Evolutionary conservation across 2,113 vertebrate genomes (phyloP), one percentile per base, ranked within the genome.

Genomic region (Vimba vimba): DNA sequence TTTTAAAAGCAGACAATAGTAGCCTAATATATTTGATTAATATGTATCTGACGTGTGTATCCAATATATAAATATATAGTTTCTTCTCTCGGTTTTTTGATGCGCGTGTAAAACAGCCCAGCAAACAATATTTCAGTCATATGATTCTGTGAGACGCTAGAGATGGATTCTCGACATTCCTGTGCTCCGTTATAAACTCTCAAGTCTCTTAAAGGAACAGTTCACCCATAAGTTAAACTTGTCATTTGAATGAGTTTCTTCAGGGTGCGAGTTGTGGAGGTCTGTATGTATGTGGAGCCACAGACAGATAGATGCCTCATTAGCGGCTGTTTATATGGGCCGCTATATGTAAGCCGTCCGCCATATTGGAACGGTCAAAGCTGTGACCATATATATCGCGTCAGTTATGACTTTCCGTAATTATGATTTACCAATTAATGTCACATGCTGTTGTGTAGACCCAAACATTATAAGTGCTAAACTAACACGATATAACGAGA

Each of bases 71-170:
- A 36, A 19, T 27, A 8, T 6, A 50, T 8, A 6, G n/a, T 27
- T 50, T 75, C 5, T 43, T 76, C n/a, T 76, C 74, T 15, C 13
- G 2, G 2, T 8, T 21, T 6, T 57, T 23, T 23, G 6, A 57
- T 23, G 55, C 55, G 55, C 7, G 74, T 19, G 47, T 76, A 10
- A 52, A 25, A 19, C 1, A 50, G 59, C 19, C 57, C 36, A 25
- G 50, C 4, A 5, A 33, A 76, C 25, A 33, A 59, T 66, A 84
- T 80, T 82, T 85, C 59, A 59, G 89, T 92, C 93, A 91, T 86
- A 87, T 92, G 93, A 91, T 89, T 25, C 81, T 15, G 55, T 4
- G 12, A 77, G 68, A 69, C 30, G 7, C 47, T 87, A 47, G 82
- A 78, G 71, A 47, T 39, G 23, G 36, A 87, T 76, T 79, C 80